These are phyloP conservation scores for Chymomyza amoena DNA, from an alignment of 2,888 invertebrate genomes.

Conservation along the genomic window DNA sequence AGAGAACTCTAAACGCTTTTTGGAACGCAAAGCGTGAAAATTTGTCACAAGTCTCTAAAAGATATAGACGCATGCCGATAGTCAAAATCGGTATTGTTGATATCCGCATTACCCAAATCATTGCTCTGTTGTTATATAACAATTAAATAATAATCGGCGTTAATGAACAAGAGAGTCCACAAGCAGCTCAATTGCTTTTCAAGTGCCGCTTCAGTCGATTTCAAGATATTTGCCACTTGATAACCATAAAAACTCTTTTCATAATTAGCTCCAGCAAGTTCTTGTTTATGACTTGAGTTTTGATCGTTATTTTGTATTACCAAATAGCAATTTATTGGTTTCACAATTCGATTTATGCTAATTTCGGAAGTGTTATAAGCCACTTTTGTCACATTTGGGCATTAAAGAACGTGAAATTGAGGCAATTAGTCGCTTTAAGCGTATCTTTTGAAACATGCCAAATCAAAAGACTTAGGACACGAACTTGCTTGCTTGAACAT, in stretches of 20 bases:
- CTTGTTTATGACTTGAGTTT: conserved; percentile 8
- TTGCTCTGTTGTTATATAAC: conserved; percentile 42
- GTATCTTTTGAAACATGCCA: conserved; percentile 3
- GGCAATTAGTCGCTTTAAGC: conserved; percentile 46
- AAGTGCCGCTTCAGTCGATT: conserved; percentile 57
- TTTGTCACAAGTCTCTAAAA: background rate
- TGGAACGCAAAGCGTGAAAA: background rate
- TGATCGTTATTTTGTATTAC: background rate
- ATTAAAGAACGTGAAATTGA: conserved; percentile 5
- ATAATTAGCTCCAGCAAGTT: background rate
- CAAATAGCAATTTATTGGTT: conserved; percentile 1
- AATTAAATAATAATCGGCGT: conserved; percentile 71
- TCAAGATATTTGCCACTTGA: conserved; percentile 10
- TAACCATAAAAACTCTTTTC: background rate
- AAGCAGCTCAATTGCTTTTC: conserved; percentile 54
- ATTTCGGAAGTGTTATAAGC: conserved; percentile 55
- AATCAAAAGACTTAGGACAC: conserved; percentile 65
- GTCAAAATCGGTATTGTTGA: conserved; percentile 9
- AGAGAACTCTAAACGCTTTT: conserved; percentile 46
- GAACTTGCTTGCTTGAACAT: conserved; percentile 59
- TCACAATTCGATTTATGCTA: conserved; percentile 16
- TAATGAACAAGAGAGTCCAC: conserved; percentile 51
- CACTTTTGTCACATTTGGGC: background rate
- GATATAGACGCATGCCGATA: background rate
- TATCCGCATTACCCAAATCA: conserved; percentile 59